These are phyloP conservation scores for Drosophila aldrichi DNA, from an alignment of 2,888 invertebrate species.

Conservation along the genomic window DNA sequence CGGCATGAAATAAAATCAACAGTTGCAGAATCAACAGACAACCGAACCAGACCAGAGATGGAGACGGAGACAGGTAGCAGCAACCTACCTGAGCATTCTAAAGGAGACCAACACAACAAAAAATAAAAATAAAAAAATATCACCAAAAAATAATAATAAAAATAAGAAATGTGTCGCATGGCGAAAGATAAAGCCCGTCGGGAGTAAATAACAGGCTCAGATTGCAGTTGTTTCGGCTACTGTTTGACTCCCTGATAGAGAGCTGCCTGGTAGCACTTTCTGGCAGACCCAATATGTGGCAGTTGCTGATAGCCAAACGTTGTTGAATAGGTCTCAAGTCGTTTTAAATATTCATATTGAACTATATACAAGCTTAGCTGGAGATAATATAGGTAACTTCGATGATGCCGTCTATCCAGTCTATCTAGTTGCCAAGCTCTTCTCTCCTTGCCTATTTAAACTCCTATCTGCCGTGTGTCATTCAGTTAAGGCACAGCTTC, in stretches of 20 bases:
- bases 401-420: background rate
- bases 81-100: slow-evolving; percentile 45
- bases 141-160: slow-evolving; percentile 50
- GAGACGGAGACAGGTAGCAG: slow-evolving; percentile 63
- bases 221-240: slow-evolving; percentile 58
- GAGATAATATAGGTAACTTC: too few species aligned
- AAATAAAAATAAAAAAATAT: slow-evolving; percentile 1
- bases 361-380: too few species aligned
- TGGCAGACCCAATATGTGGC: background rate
- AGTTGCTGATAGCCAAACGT: background rate
- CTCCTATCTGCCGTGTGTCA: background rate
- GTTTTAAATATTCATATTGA: background rate
- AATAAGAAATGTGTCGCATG: slow-evolving; percentile 60
- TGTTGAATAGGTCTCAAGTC: background rate
- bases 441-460: background rate
- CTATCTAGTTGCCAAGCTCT: background rate
- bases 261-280: background rate
- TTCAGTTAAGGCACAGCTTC: background rate
- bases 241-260: slow-evolving; percentile 20
- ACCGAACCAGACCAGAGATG: slow-evolving; percentile 21
- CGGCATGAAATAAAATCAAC: slow-evolving; percentile 78
- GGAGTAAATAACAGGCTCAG: slow-evolving; percentile 64
- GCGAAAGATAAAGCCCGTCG: slow-evolving; percentile 60
- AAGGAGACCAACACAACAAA: slow-evolving; percentile 9
- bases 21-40: slow-evolving; percentile 72